phyloP scores from a whole-genome alignment of 53 echinoderm and acorn worm genomes.

The Pentamera pediparva region DNA sequence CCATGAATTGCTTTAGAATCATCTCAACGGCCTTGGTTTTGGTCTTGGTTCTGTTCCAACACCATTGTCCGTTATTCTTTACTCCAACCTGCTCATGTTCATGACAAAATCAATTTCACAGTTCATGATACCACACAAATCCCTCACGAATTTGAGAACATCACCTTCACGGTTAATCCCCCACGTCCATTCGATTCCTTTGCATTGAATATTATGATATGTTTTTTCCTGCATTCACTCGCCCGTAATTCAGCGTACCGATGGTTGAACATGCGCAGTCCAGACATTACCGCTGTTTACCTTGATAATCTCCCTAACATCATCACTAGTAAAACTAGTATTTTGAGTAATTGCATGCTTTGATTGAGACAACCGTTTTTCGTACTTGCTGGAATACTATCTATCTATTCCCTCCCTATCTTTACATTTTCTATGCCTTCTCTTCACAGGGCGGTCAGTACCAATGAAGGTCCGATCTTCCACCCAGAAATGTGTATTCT shows the following conservation, averaged over 20 bases:
- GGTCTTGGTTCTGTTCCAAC: neutral
- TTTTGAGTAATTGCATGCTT: too few species aligned
- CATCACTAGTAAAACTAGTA: too few species aligned
- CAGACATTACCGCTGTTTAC: neutral
- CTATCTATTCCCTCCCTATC: too few species aligned
- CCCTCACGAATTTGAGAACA: neutral
- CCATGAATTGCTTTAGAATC: neutral
- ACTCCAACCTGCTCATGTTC: neutral
- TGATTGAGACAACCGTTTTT: too few species aligned
- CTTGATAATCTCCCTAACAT: neutral
- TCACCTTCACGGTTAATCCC: neutral
- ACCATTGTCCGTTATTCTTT: neutral
- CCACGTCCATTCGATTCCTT: neutral
- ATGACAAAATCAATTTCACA: neutral
- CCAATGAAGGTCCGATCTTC: too few species aligned
- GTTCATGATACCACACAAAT: neutral
- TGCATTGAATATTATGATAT: conserved; percentile 13
- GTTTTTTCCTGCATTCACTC: neutral
- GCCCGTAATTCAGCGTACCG: neutral
- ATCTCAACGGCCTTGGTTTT: neutral
- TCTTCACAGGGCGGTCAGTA: too few species aligned
- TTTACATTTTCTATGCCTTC: too few species aligned
- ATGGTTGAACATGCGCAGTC: neutral
- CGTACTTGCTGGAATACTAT: too few species aligned
- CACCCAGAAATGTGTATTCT: too few species aligned